phyloP scores from a whole-genome alignment of 2,797 vertebrate species.

The Esox masquinongy region DNA sequence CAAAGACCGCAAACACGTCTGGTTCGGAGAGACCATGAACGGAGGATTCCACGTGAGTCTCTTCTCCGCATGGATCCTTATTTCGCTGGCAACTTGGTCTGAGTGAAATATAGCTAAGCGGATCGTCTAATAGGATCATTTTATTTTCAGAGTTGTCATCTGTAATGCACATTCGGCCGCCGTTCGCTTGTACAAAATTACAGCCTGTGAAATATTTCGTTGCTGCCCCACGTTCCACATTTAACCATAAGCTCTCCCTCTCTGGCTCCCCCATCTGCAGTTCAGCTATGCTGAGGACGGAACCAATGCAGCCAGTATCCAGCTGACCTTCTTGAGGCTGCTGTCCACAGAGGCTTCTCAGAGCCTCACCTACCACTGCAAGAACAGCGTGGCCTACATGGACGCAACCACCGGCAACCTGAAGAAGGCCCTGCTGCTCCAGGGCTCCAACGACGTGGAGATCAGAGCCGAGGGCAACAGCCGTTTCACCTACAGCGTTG shows the following conservation, averaged over 20 bases:
- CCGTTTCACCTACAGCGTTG: conserved; percentile 90
- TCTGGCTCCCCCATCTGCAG: conserved; percentile 62
- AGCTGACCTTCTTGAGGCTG: conserved; percentile 95
- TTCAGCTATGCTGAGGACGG: conserved; percentile 90
- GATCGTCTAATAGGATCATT: not conserved
- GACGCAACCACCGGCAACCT: conserved; percentile 89
- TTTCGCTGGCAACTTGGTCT: not conserved
- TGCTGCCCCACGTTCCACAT: not conserved
- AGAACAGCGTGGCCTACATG: conserved; percentile 96
- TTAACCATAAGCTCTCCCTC: not conserved
- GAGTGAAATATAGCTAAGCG: not conserved
- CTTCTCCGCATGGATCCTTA: not conserved
- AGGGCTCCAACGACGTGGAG: conserved; percentile 96
- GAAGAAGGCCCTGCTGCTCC: conserved; percentile 92
- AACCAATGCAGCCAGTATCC: conserved; percentile 83
- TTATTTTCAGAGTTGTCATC: not conserved
- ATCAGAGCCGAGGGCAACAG: conserved; percentile 96
- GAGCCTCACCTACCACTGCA: conserved; percentile 98
- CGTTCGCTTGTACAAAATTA: not conserved
- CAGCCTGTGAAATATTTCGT: not conserved
- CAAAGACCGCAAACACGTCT: conserved; percentile 92
- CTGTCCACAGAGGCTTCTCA: conserved; percentile 92
- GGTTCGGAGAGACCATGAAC: conserved; percentile 94
- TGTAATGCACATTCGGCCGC: not conserved
- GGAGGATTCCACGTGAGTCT: conserved; percentile 93